Evolutionary conservation across 2,113 vertebrate genomes (phyloP), one percentile per base, ranked within the genome.

Genomic region (Sceloporus undulatus): DNA sequence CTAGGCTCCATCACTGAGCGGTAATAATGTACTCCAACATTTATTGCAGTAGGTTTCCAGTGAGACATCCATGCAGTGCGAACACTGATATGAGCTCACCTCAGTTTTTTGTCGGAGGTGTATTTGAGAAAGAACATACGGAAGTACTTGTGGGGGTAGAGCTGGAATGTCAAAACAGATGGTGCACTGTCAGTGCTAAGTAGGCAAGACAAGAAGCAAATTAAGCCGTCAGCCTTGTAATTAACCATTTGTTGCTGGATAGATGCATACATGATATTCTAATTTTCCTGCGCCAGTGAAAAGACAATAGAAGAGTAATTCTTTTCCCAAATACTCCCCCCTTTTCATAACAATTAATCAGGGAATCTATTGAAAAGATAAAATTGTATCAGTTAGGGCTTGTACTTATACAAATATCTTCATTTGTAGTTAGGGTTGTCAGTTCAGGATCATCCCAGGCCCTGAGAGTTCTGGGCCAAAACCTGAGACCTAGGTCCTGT

Each of bases 211-310:
- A 91, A 92, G 91, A 94, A 90, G 93, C 94, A 93, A 93, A 95
- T 96, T 95, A 95, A 95, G 93, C 90, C 85, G 93, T 95, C 93
- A 94, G 86, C 83, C 87, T 87, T 29, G 0, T 95, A 94, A 95
- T 95, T 95, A 96, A 95, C 92, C 92, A 91, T 96, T 96, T 95
- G 94, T 95, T 95, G 91, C 92, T 93, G 79, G 90, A 89, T 92
- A 94, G 93, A 92, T 90, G 80, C 89, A 90, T 78, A 81, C 83
- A 75, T 6, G 48, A 90, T 92, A 92, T 75, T 92, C 70, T 92
- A 79, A 65, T 88, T 89, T 94, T 79, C 90, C 90, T 90, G 34
- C 89, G 93, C 89, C 81, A 42, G 90, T 90, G 90, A 93, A 90
- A 91, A 86, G 91, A 92, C 90, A 92, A 92, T 90, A 89, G 89